Evolutionary conservation across 1,140 invertebrate species (phyloP), one percentile per base, ranked within the genome.

Genomic region (Scaptodrosophila lebanonensis): DNA sequence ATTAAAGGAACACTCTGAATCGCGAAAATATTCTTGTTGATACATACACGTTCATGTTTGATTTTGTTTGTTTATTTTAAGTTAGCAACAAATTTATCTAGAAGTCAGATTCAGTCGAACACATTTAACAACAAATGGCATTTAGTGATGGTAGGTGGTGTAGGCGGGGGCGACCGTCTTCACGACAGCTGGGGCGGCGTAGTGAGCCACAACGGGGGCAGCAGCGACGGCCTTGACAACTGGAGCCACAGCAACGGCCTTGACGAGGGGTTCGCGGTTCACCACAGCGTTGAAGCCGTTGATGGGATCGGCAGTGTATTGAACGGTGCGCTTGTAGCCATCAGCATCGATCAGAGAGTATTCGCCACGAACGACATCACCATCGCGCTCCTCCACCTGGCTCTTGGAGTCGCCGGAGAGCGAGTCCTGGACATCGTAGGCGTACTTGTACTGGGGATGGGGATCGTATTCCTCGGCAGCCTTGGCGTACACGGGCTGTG

Each of bases 351-450:
- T 86, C 45, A 91, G 79, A 39, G 89, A 89, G 87, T 91, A 91
- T 29, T 88, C 88, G 48, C 91, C 91, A 66, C 90, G 89, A 18
- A 91, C 90, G 22, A 91, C 91, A 66, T 91, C 89, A 63, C 90
- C 88, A 38, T 91, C 87, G 42, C 88, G 89, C 64, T 91, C 90
- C 61, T 89, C 79, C 2, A 90, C 89, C 75, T 90, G 90, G 76
- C 70, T 79, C 85, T 93, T 92, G 60, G 90, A 90, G 87, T 92
- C 91, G 29, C 93, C 92, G 25, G 91, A 93, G 67, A 90, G 88
- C 1, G 90, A 89, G 72, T 94, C 93, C 22, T 90, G 89, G 2
- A 93, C 91, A 57, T 91, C 91, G 87, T 93, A 93, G 15, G 90
- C 90, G 87, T 90, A 93, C 82, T 83, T 83, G 84, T 90, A 90